Percentiles rank a stretch among this genome's conserved stretches.
Conservation (phyloP, 2,113 vertebrate genomes). For the Cromileptes altivelis region DNA sequence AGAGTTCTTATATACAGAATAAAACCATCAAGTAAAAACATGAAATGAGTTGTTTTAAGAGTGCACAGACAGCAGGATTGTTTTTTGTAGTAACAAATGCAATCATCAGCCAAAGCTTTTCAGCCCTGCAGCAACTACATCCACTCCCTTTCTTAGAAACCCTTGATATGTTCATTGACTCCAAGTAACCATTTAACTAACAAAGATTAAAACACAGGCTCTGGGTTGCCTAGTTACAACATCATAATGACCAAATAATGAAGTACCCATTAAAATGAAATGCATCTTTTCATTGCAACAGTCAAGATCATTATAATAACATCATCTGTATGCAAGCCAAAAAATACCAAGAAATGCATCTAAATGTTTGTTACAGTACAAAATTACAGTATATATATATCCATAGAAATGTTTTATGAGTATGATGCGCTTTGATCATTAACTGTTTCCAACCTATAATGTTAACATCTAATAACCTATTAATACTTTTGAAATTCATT, state of each 20-base stretch:
- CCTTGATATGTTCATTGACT: constrained; percentile 53
- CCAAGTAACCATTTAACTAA: background rate
- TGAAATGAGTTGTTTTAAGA: constrained; percentile 39
- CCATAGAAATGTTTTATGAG: background rate
- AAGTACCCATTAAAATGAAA: background rate
- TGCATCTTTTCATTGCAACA: background rate
- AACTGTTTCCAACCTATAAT: background rate
- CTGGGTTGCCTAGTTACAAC: background rate
- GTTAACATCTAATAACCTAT: constrained; percentile 6
- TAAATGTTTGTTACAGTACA: background rate
- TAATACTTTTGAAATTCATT: constrained; percentile 57
- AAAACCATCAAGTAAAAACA: constrained; percentile 31
- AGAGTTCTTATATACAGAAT: constrained; percentile 49
- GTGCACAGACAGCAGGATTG: constrained; percentile 20
- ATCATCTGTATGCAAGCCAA: background rate
- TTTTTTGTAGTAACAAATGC: background rate
- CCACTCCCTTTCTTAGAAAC: constrained; percentile 3
- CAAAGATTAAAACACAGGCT: background rate
- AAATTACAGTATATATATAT: background rate
- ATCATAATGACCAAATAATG: background rate
- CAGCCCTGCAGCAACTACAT: background rate
- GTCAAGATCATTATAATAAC: constrained; percentile 11
- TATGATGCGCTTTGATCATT: constrained; percentile 7
- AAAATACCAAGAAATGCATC: constrained; percentile 7
- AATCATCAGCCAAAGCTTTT: background rate